Conservation (phyloP, 2,113 vertebrate genomes). For the Cebidichthys violaceus region DNA sequence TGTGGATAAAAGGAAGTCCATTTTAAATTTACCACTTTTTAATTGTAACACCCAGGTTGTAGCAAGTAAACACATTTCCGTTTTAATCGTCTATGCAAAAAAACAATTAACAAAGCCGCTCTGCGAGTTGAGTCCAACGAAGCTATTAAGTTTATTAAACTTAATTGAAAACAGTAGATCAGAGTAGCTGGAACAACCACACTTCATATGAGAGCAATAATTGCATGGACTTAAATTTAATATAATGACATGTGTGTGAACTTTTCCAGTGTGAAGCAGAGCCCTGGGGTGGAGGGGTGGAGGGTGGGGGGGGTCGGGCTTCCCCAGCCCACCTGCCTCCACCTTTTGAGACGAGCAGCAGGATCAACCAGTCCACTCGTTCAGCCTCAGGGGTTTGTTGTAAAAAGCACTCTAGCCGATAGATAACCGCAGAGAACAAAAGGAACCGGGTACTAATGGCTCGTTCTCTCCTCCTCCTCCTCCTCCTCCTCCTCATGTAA, state of each 20-base stretch:
- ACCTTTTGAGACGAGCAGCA: constrained; percentile 62
- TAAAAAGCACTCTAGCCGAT: constrained; percentile 69
- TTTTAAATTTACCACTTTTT: not conserved
- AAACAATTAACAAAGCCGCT: not conserved
- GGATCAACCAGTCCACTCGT: constrained; percentile 41
- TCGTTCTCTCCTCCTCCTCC: constrained; percentile 65
- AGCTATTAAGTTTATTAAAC: constrained; percentile 1
- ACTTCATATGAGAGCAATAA: not conserved
- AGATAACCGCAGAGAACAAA: constrained; percentile 69
- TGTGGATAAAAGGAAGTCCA: not conserved
- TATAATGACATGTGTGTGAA: not conserved
- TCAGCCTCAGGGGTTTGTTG: constrained; percentile 55
- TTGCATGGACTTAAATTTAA: not conserved
- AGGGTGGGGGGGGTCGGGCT: constrained; percentile 5
- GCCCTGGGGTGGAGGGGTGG: constrained; percentile 23
- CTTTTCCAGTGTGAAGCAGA: constrained; percentile 29
- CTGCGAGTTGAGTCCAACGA: not conserved
- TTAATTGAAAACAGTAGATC: not conserved
- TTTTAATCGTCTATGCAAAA: not conserved
- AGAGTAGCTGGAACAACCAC: not conserved
- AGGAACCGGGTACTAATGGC: constrained; percentile 59
- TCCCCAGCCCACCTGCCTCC: constrained; percentile 64
- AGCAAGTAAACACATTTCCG: not conserved
- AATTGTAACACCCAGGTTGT: not conserved
- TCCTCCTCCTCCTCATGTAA: constrained; percentile 59